Evolutionary conservation across 2,888 invertebrate genomes (phyloP), one percentile per base, ranked within the genome.

Genomic region (Epirrhoe alternata): DNA sequence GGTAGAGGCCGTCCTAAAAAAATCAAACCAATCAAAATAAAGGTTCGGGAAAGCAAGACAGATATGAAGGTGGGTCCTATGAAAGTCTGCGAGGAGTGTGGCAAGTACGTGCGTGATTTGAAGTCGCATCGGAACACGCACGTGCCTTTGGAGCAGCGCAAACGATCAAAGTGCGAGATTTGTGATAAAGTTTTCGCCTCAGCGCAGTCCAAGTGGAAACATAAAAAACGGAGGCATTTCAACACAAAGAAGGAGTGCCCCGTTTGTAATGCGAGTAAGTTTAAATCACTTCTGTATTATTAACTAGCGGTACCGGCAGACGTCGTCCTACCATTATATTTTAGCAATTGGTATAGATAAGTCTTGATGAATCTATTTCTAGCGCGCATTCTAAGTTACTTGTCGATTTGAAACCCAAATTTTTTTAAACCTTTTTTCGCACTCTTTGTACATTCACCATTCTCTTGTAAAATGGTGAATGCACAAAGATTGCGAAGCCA

Each of bases 71-170:
- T 16, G 8, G 60, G 64, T 3, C 50, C 52, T 0, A 58, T 66
- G 56, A 72, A 84, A 70, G 76, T 92, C 14, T 92, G 92, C 70
- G 89, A 87, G 1, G 86, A 87, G 65, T 92, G 92, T 54, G 92
- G 92, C 0, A 86, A 87, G 53, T 74, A 77, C 0, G 89, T 91
- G 0, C 77, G 77, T 1, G 83, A 90, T 60, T 61, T 92, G 5
- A 86, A 81, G 42, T 71, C 79, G 0, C 92, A 92, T 35, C 72
- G 80, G 30, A 60, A 70, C 10, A 68, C 66, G 6, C 92, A 92
- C 64, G 42, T 75, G 38, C 86, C 88, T 0, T 16, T 61, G 0
- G 68, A 74, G 0, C 70, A 75, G 8, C 74, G 85, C 1, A 83
- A 74, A 70, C 74, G 72, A 4, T 63, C 80, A 6, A 78, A 82